phyloP scores from a whole-genome alignment of 2,888 invertebrate species.

The Agonopterix alstromeriana region DNA sequence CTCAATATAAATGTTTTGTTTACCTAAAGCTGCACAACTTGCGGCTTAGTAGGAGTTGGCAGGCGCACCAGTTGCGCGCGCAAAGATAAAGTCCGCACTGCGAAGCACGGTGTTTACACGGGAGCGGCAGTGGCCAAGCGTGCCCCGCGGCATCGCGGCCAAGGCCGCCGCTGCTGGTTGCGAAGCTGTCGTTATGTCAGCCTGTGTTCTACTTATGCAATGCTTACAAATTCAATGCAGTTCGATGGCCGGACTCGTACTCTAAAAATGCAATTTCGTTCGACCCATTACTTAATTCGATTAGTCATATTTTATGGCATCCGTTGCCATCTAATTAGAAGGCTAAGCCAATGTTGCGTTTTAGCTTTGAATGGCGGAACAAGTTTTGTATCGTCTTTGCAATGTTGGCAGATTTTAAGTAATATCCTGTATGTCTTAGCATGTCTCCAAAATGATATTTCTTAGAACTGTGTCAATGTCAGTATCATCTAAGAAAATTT shows the following conservation, averaged over 20 bases:
- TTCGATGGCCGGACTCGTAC: slow-evolving; percentile 45
- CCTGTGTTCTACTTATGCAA: slow-evolving; percentile 73
- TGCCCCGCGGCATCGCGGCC: slow-evolving; percentile 45
- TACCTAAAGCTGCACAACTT: slow-evolving; percentile 12
- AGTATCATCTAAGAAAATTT: no score
- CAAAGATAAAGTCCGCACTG: slow-evolving; percentile 30
- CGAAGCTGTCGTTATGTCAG: slow-evolving; percentile 73
- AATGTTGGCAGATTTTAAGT: no score
- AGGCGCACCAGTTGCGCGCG: slow-evolving; percentile 36
- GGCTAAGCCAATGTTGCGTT: no score
- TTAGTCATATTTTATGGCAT: no score
- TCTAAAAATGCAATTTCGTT: slow-evolving; percentile 1
- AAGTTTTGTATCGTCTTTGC: no score
- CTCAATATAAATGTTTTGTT: slow-evolving; percentile 3
- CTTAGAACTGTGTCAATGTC: no score
- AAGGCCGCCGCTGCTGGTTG: slow-evolving; percentile 53
- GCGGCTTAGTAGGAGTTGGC: slow-evolving; percentile 12
- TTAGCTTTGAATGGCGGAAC: no score
- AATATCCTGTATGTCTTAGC: no score
- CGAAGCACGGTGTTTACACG: slow-evolving; percentile 14
- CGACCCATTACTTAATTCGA: neutral
- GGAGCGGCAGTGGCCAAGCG: slow-evolving; percentile 13
- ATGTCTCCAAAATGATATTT: no score
- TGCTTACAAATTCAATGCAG: slow-evolving; percentile 58
- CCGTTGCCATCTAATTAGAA: no score